Evolutionary conservation across 2,888 invertebrate species (phyloP), one percentile per base, ranked within the genome.

Genomic region (Steromphala cineraria): DNA sequence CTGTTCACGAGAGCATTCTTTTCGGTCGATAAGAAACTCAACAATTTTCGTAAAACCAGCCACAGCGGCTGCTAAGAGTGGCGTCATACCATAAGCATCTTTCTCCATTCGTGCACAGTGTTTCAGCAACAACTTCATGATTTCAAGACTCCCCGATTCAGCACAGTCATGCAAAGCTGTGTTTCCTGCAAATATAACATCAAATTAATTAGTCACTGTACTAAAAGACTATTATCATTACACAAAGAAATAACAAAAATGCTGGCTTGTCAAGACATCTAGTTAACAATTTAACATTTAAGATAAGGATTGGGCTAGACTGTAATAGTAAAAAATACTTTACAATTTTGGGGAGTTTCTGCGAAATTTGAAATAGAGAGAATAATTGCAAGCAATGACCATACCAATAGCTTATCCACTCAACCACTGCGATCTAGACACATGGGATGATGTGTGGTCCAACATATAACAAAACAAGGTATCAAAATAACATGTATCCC

Each of bases 121-220:
- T 62, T 96, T 95, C 53, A 99, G 94, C 83, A 99, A 95, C 93
- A 98, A 95, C 94, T 97, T 97, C 90, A 98, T 95, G 91, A 99
- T 98, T 90, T 97, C 97, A 85, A 98, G 94, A 55, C 97, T 98
- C 5, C 99, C 99, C 79, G 98, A 97, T 94, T 99, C 99, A 0
- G 98, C 98, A 92, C 98, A 98, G 92, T 99, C 99, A 94, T 99
- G 99, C 53, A 99, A 93, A n/a, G 99, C 99, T 10, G 99, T 99
- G 94, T 99, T 99, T 40, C 95, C 94, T 94, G 89, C 52, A 89
- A 86, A 56, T 31, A 67, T 75, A 79, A 79, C 24, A 55, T 46
- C 75, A 56, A 71, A n/a, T 56, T 78, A 94, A 90, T 95, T 36
- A 4, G 10, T 71, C 71, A 71, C 7, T 56, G 21, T 24, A 56